phyloP scores from a whole-genome alignment of 2,797 vertebrate genomes.

The Nasua narica region DNA sequence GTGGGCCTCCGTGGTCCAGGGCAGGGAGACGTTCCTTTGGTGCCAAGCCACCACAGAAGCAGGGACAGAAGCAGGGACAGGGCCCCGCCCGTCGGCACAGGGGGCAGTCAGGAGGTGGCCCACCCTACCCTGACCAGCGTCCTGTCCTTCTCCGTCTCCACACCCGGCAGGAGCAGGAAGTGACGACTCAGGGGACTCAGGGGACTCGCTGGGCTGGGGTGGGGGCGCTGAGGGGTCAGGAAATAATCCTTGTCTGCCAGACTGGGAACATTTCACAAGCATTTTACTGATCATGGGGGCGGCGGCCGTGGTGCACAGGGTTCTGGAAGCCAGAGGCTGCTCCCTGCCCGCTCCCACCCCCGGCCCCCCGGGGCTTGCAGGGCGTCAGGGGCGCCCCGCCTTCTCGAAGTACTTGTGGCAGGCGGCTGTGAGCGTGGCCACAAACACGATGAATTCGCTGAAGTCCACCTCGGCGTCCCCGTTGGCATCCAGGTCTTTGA shows the following conservation, averaged over 20 bases:
- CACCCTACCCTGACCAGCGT: neutral
- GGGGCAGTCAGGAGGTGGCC: neutral
- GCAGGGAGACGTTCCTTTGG: rapidly evolving
- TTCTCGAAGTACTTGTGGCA: constrained; percentile 76
- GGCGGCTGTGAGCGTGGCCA: constrained; percentile 76
- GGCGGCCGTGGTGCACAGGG: neutral
- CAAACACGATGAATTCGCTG: constrained; percentile 83
- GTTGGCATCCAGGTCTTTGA: constrained; percentile 83
- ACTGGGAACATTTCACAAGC: neutral
- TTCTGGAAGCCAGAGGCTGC: neutral
- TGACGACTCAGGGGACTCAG: neutral
- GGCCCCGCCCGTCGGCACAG: rapidly evolving
- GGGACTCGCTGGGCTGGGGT: no score
- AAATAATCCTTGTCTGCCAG: neutral
- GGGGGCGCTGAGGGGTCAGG: no score
- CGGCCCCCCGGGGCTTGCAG: neutral
- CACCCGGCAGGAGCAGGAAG: neutral
- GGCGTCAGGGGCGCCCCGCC: constrained; percentile 20
- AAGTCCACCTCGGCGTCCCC: constrained; percentile 84
- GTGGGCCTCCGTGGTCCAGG: rapidly evolving
- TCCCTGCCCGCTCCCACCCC: no score
- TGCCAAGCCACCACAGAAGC: neutral
- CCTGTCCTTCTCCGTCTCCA: neutral
- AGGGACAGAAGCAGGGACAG: neutral
- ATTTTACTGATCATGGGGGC: neutral